A percentile compares a stretch with the other conserved stretches of the same genome.
Evolutionary conservation across 2,888 invertebrate genomes (phyloP).

Genomic region (Clepsis dumicolana): DNA sequence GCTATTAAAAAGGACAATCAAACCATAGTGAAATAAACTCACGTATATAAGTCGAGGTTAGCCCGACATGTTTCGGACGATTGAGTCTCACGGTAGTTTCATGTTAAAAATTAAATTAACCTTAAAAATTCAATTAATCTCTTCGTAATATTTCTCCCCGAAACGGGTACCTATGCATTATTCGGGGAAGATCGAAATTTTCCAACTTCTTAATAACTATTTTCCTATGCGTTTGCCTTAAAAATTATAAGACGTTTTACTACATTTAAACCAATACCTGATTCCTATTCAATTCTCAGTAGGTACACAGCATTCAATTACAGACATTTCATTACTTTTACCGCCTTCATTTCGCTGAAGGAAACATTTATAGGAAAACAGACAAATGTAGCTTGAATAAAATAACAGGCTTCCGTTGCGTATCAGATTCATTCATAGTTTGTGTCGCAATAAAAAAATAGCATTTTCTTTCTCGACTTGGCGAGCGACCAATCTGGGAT

Average conservation of each 20-base stretch:
- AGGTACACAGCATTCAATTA: neutral
- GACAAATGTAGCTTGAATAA: neutral
- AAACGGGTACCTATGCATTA: neutral
- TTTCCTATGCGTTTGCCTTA: neutral
- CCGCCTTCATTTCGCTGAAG: neutral
- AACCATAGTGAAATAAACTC: too few relatives aligned
- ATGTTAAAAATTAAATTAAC: neutral
- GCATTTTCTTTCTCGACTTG: slow-evolving; percentile 1
- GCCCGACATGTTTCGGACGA: too few relatives aligned
- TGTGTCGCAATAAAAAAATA: neutral
- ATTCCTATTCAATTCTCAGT: neutral
- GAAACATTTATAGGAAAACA: neutral
- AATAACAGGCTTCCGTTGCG: neutral
- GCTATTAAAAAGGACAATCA: neutral
- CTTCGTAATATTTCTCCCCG: neutral
- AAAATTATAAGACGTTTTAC: too few relatives aligned
- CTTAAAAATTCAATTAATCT: neutral
- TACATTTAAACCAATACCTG: neutral
- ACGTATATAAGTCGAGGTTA: too few relatives aligned
- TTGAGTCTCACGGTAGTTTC: too few relatives aligned
- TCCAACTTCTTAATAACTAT: neutral
- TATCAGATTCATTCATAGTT: slow-evolving; percentile 8
- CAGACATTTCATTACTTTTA: neutral
- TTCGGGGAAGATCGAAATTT: neutral
- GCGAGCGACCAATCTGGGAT: neutral